Evolutionary conservation across 2,797 vertebrate genomes (phyloP), one percentile per base, ranked within the genome.

Genomic region (Enteromius unitaeniatus): DNA sequence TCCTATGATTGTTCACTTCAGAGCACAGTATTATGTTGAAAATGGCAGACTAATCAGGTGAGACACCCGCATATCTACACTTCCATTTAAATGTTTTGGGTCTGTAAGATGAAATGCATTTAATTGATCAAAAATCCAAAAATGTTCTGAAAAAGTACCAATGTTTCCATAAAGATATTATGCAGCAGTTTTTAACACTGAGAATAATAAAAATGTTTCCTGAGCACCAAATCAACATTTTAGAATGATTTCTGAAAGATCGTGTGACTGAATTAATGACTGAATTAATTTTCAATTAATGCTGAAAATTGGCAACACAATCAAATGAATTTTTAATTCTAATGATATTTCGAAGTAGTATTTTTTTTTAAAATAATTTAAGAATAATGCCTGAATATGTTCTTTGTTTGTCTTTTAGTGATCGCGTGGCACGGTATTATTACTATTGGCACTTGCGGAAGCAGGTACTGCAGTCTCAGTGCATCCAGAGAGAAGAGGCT

Each of bases 361-460:
- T 6, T 4, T 3, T 70, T 45, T 69, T 42, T 51, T 17, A 6
- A 37, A 40, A 51, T 51, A 6, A 51, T 53, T 53, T 53, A 21
- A 8, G 28, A n/a, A 55, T 34, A 28, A 19, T 19, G 8, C 2
- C 42, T 73, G 15, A 17, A 55, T 37, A 15, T 75, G 49, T 76
- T 74, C 28, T 74, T n/a, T 40, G 73, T 64, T 6, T 81, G 3
- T 78, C 21, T 80, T 78, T 40, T 91, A 99, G 98, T 1, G 98
- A 99, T 95, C 95, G 97, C 11, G 94, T 95, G 0, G 98, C 97
- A 3, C 94, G 97, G 68, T 99, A 97, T 91, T 99, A 97, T 89
- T 99, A 99, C 93, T 99, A 99, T 93, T 99, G 97, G 97, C 98
- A 99, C 94, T 91, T 99, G 89, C 93, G 97, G 93, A 99, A 99